Conservation (phyloP, 2,888 invertebrate species). For the Dolichopus griseipennis region DNA sequence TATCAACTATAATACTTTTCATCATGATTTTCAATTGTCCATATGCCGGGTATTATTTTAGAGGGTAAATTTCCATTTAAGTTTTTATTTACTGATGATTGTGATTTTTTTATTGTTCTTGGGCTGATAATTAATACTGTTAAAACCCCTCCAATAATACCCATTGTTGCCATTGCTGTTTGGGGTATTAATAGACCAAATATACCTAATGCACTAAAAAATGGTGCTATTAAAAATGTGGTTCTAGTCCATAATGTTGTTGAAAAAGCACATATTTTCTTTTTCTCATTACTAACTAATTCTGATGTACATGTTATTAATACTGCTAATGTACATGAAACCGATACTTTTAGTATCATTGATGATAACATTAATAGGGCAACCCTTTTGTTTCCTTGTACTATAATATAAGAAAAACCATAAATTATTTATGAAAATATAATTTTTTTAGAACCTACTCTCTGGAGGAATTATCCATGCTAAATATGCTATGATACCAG, state of each 20-base stretch:
- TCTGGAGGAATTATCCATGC: constrained; percentile 40
- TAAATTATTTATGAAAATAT: too few species aligned
- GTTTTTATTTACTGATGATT: constrained; percentile 63
- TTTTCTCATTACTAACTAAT: constrained; percentile 38
- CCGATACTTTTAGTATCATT: constrained; percentile 43
- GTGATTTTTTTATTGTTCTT: constrained; percentile 44
- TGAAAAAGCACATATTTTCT: constrained; percentile 39
- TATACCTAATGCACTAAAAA: constrained; percentile 40
- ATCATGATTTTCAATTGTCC: constrained; percentile 40
- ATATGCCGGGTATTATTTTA: constrained; percentile 40
- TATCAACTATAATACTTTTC: constrained; percentile 24
- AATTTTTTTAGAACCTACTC: constrained; percentile 26
- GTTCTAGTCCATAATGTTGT: constrained; percentile 43
- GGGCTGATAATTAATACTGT: constrained; percentile 38
- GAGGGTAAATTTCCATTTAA: constrained; percentile 41
- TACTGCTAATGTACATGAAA: constrained; percentile 41
- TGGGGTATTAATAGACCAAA: constrained; percentile 41
- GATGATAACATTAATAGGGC: constrained; percentile 41
- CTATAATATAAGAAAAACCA: constrained; percentile 21
- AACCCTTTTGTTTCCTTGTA: constrained; percentile 33
- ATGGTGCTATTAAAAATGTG: constrained; percentile 42
- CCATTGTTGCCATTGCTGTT: constrained; percentile 36
- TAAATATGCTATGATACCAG: constrained; percentile 36
- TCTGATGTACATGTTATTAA: constrained; percentile 43
- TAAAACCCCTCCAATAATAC: constrained; percentile 38